These are phyloP conservation scores for Lepidurus couesii DNA, from an alignment of 1,140 invertebrate genomes.

Conservation along the genomic window DNA sequence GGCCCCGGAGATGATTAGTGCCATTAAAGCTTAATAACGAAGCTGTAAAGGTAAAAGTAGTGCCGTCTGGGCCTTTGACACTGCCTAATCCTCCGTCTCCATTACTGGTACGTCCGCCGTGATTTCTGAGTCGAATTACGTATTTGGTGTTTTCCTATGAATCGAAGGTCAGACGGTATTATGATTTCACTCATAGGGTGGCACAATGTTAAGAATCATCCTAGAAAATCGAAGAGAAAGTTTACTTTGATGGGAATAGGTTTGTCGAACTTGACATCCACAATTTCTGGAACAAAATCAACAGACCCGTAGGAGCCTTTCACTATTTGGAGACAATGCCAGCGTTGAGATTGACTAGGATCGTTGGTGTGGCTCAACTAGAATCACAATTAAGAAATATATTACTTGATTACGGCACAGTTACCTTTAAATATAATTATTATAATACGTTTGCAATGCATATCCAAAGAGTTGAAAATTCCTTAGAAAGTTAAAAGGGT, in stretches of 20 bases:
- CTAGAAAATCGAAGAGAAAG: conserved; percentile 22
- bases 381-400: not conserved
- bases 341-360: conserved; percentile 47
- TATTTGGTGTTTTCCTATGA: conserved; percentile 73
- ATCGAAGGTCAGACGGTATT: conserved; percentile 3
- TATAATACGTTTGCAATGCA: too few species aligned
- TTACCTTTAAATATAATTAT: too few species aligned
- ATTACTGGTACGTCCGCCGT: conserved; percentile 85
- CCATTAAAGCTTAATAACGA: conserved; percentile 92
- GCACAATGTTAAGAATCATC: not conserved
- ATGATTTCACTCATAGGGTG: not conserved
- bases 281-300: conserved; percentile 68
- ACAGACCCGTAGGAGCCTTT: conserved; percentile 68
- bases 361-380: conserved; percentile 36
- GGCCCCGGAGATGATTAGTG: conserved; percentile 85
- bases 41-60: conserved; percentile 82
- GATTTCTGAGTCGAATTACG: conserved; percentile 78
- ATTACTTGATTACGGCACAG: not conserved
- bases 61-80: conserved; percentile 86
- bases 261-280: conserved; percentile 85
- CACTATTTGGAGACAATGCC: conserved; percentile 67
- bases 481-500: too few species aligned
- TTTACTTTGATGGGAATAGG: conserved; percentile 74
- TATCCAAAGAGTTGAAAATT: too few species aligned
- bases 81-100: conserved; percentile 81